Evolutionary conservation across 23 tunicate species (phyloP).

Genomic region (Diplosoma virens): DNA sequence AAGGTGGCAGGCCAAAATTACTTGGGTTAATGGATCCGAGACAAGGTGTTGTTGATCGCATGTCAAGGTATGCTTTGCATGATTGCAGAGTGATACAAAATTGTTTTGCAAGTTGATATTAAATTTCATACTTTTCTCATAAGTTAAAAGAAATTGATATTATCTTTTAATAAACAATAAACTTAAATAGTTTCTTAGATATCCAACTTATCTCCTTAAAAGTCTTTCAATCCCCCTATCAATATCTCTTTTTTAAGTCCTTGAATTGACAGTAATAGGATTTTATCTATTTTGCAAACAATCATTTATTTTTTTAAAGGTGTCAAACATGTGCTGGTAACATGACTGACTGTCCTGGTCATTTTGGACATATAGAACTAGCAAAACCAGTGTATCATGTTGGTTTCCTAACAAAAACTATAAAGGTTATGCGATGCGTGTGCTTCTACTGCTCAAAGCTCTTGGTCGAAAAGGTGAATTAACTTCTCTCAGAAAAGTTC

Average conservation of each 20-base stretch:
- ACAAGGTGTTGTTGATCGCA: constrained; percentile 89
- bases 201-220: too few relatives aligned
- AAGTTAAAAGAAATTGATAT: too few relatives aligned
- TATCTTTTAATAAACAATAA: too few relatives aligned
- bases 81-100: too few relatives aligned
- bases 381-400: constrained; percentile 98
- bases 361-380: constrained; percentile 97
- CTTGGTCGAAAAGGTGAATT: constrained; percentile 95
- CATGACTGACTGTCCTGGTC: constrained; percentile 99
- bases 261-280: too few relatives aligned
- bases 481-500: too few relatives aligned
- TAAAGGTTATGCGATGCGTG: constrained; percentile 90
- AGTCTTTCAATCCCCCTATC: too few relatives aligned
- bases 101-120: too few relatives aligned
- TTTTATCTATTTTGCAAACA: neutral
- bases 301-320: constrained; percentile 18
- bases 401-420: constrained; percentile 90
- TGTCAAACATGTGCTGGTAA: constrained; percentile 99
- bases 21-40: constrained; percentile 98
- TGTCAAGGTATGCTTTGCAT: constrained; percentile 55
- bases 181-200: too few relatives aligned
- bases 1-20: constrained; percentile 91
- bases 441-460: constrained; percentile 95
- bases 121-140: too few relatives aligned
- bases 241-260: too few relatives aligned